A percentile compares a stretch with the other conserved stretches of the same genome.
phyloP scores from a whole-genome alignment of 2,888 invertebrate genomes.

The Cerceris rybyensis region DNA sequence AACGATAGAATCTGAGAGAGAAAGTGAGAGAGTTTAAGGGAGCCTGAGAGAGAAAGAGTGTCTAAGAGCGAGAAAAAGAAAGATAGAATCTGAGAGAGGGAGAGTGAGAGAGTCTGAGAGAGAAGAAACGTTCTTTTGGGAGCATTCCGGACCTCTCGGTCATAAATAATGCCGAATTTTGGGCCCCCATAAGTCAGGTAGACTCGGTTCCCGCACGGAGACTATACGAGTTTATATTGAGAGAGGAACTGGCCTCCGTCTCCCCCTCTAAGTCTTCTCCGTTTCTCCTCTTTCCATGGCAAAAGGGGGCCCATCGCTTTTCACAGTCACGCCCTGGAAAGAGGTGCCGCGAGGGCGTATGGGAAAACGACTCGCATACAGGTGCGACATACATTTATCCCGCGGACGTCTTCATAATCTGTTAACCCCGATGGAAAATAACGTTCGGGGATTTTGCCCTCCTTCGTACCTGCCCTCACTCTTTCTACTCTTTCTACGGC shows the following conservation, averaged over 20 bases:
- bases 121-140: conserved; percentile 62
- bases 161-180: conserved; percentile 80
- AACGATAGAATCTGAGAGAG: conserved; percentile 13
- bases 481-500: conserved; percentile 28
- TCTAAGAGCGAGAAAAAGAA: conserved; percentile 14
- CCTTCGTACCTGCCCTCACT: background rate
- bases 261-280: conserved; percentile 6
- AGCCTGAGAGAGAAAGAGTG: conserved; percentile 23
- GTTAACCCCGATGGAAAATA: conserved; percentile 73
- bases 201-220: conserved; percentile 72
- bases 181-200: conserved; percentile 81
- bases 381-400: conserved; percentile 74
- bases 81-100: conserved; percentile 28
- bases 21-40: conserved; percentile 35
- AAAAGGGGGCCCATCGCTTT: conserved; percentile 75
- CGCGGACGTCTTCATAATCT: conserved; percentile 78
- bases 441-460: conserved; percentile 26
- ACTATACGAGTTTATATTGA: conserved; percentile 50
- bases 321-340: conserved; percentile 79
- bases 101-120: conserved; percentile 19
- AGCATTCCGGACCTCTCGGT: conserved; percentile 67
- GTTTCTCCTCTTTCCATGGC: conserved; percentile 24
- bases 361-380: conserved; percentile 75
- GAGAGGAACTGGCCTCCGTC: conserved; percentile 29
- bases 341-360: conserved; percentile 64